phyloP scores from a whole-genome alignment of 2,113 vertebrate genomes.

The Alexandromys fortis region DNA sequence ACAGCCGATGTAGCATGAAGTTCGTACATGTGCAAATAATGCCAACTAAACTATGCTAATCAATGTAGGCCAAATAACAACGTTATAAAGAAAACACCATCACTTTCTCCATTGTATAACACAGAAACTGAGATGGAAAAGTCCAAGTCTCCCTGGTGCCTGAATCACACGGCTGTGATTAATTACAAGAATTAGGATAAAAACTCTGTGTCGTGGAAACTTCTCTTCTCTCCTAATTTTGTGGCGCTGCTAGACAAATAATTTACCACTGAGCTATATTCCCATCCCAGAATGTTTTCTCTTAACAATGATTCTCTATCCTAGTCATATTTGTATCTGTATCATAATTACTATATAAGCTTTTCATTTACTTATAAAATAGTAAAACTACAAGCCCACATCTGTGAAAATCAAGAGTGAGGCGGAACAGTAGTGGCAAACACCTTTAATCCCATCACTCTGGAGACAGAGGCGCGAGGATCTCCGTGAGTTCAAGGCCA shows the following conservation, averaged over 20 bases:
- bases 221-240: not conserved
- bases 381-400: not conserved
- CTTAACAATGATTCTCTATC: not conserved
- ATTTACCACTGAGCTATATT: not conserved
- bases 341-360: not conserved
- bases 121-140: not conserved
- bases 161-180: not conserved
- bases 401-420: not conserved
- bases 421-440: rapidly evolving
- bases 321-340: not conserved
- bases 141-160: not conserved
- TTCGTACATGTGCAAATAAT: too few relatives aligned
- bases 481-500: too few relatives aligned
- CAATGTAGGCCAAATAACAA: not conserved
- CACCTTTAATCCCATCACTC: too few relatives aligned
- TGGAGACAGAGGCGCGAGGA: too few relatives aligned
- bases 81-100: not conserved
- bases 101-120: not conserved
- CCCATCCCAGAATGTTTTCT: not conserved
- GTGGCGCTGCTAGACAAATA: not conserved
- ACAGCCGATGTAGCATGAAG: not conserved
- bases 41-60: not conserved
- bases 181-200: not conserved
- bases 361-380: not conserved
- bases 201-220: not conserved